Percentiles rank a stretch among this genome's conserved stretches.
phyloP scores from a whole-genome alignment of 1,140 invertebrate species.

The Calycopis cecrops region DNA sequence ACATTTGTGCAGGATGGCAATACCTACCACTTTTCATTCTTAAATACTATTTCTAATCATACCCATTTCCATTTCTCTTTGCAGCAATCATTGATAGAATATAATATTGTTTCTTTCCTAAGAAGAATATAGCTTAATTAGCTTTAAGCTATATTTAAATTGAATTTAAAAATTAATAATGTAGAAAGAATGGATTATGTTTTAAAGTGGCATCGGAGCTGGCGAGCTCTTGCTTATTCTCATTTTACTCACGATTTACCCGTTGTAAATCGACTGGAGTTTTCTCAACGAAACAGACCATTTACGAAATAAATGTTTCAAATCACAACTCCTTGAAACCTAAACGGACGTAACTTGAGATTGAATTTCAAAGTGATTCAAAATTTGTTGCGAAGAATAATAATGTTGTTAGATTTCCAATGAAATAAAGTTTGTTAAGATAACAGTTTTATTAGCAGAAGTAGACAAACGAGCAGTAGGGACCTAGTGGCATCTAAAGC shows the following conservation, averaged over 20 bases:
- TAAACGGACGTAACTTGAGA: background rate
- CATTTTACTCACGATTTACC: constrained; percentile 5
- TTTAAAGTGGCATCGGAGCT: background rate
- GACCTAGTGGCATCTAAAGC: too few relatives aligned
- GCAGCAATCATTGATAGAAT: too few relatives aligned
- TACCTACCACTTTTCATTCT: too few relatives aligned
- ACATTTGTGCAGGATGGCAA: too few relatives aligned
- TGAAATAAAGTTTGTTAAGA: too few relatives aligned
- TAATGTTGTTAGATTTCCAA: background rate
- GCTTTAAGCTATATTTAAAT: too few relatives aligned
- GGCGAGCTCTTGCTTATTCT: background rate
- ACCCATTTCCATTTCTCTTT: too few relatives aligned
- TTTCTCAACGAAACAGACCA: constrained; percentile 4
- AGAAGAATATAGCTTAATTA: too few relatives aligned
- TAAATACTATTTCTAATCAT: too few relatives aligned
- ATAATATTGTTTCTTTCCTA: too few relatives aligned
- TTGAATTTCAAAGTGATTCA: constrained; percentile 1
- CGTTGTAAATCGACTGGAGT: background rate
- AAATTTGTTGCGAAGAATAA: background rate
- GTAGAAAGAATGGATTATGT: background rate
- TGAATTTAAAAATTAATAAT: constrained; percentile 3
- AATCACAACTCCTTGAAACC: constrained; percentile 1
- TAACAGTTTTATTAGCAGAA: too few relatives aligned
- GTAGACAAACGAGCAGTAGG: too few relatives aligned
- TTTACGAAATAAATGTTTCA: constrained; percentile 4